Evolutionary conservation across 2,113 vertebrate species (phyloP).

Genomic region (Forbesichthys agassizii): DNA sequence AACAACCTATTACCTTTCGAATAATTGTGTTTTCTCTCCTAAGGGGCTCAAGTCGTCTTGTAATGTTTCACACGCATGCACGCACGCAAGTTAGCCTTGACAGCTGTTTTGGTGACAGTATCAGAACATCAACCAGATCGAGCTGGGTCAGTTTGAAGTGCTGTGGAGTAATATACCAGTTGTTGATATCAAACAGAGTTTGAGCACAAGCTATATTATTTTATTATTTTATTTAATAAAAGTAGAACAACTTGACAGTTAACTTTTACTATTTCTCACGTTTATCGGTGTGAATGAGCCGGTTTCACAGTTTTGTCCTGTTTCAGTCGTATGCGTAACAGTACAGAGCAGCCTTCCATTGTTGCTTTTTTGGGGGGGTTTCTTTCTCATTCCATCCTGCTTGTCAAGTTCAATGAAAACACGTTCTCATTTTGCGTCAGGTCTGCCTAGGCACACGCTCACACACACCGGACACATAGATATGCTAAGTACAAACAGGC

Average conservation of each 20-base stretch:
- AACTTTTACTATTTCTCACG: not conserved
- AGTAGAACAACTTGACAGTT: not conserved
- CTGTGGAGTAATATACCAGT: slow-evolving; percentile 3
- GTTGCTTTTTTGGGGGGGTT: not conserved
- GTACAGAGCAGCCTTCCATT: not conserved
- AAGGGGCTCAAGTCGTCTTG: not conserved
- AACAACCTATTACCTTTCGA: not conserved
- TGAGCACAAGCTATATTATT: not conserved
- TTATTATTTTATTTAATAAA: not conserved
- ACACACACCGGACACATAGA: too few species aligned
- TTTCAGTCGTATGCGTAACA: not conserved
- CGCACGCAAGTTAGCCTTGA: not conserved
- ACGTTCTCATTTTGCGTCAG: slow-evolving; percentile 13
- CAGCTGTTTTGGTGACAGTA: not conserved
- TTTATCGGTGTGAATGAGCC: too few species aligned
- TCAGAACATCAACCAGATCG: slow-evolving; percentile 1
- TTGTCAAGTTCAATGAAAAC: slow-evolving; percentile 25
- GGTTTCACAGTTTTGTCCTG: not conserved
- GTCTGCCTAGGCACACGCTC: not conserved
- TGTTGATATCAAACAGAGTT: not conserved
- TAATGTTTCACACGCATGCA: not conserved
- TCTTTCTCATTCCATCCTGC: slow-evolving; percentile 31
- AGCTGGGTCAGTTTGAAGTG: not conserved
- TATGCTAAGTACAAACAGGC: not conserved
- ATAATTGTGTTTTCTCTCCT: not conserved